Conservation (phyloP, 2,113 vertebrate species). For the Benitochromis conjunctus region DNA sequence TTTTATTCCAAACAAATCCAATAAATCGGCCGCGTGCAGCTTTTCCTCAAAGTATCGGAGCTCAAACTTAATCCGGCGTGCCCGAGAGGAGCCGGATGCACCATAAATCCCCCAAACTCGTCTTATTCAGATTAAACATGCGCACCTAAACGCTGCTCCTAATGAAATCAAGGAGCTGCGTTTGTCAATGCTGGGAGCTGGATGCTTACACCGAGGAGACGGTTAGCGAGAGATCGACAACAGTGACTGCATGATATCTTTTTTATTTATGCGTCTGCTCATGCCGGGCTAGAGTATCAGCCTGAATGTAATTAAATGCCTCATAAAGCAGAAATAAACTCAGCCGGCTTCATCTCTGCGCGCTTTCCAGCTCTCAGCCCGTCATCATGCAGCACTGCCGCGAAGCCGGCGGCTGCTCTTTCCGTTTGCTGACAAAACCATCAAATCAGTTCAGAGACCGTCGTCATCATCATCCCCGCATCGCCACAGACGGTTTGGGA, state of each 20-base stretch:
- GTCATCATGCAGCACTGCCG: not conserved
- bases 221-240: not conserved
- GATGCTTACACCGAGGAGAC: not conserved
- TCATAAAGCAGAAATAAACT: not conserved
- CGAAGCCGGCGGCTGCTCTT: not conserved
- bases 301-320: not conserved
- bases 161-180: not conserved
- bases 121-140: not conserved
- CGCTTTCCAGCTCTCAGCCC: not conserved
- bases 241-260: not conserved
- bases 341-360: not conserved
- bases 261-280: not conserved
- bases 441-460: not conserved
- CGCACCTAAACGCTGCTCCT: not conserved
- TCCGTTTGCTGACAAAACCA: not conserved
- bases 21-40: not conserved
- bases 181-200: not conserved
- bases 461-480: not conserved
- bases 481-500: not conserved
- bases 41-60: not conserved
- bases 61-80: not conserved
- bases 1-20: not conserved
- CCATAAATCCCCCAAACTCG: not conserved
- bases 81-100: not conserved
- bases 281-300: not conserved